Evolutionary conservation across 1,140 invertebrate species (phyloP), one percentile per base, ranked within the genome.

Genomic region (Dinothrombium tinctorium): DNA sequence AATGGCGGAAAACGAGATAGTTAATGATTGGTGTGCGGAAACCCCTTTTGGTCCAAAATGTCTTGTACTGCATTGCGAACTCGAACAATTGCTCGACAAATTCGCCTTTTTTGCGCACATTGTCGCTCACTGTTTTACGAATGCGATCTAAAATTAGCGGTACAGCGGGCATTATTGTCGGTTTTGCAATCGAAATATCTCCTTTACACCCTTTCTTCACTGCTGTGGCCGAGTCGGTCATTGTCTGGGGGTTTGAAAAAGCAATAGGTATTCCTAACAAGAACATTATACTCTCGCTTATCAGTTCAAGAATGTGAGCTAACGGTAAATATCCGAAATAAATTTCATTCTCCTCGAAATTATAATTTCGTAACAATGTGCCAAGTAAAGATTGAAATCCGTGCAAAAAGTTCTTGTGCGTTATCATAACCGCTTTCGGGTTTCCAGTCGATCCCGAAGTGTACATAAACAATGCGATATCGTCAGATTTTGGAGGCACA

Each of bases 291-390:
- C 37, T 31, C 37, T 48, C 46, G 14, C 40, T 32, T 9, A 24
- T 40, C 12, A 98, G 64, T 61, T 98, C 94, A 50, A 95, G 79
- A 2, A 98, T 89, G 61, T 99, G 94, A 32, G 92, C 92, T 35
- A 98, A 63, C 3, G 94, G 92, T 42, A 99, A 65, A 60, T 92
- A 99, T 23, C 80, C 90, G 56, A 98, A 76, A 49, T 94, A 81
- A 11, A 79, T 62, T 56, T 98, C 66, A 0, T 68, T 48, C 9
- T 19, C 41, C 5, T 40, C 26, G 11, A 12, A 9, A 6, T 38
- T 26, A 21, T 25, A 38, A 14, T n/a, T 14, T 14, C 22, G n/a
- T 15, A 24, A n/a, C 15, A 48, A 25, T 8, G 36, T 17, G 21
- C 65, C 56, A n/a, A 83, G 72, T 33, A 73, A 70, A 53, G 83